Evolutionary conservation across 1,140 invertebrate genomes (phyloP), one percentile per base, ranked within the genome.

Genomic region (Halictus rubicundus): DNA sequence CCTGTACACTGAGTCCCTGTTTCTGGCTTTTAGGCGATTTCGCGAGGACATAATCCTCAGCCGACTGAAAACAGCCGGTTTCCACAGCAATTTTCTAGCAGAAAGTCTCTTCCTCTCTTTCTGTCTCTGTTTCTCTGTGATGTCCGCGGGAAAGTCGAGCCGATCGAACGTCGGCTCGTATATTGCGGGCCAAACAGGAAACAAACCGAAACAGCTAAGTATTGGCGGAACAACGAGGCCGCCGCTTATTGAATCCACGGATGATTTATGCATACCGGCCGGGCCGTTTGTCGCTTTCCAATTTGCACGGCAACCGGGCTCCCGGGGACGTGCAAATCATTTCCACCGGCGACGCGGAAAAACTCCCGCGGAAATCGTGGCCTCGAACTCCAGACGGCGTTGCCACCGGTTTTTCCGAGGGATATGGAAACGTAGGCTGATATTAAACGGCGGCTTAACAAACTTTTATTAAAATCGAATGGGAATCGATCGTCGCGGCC

Each of bases 381-480:
- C 23, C 21, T 32, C n/a, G 23, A n/a, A 68, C 68, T 71, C 46
- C 59, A 78, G 75, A 61, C 69, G 69, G 69, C 52, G n/a, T 19
- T 2, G 4, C 9, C 2, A 46, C 42, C 42, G 10, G 42, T 46
- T 46, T 46, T 46, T 3, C 42, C 10, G 54, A 54, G 27, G 57
- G 54, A 76, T 68, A 69, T 76, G 78, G 68, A 66, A 80, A 46
- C 59, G 59, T 54, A 27, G 42, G 16, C 32, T 32, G 72, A 76
- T 80, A 76, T 80, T 69, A 80, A 78, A 78, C 63, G 75, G 1
- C 14, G 39, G 66, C 60, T 85, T 85, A 85, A 85, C 70, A 71
- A 86, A 82, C 71, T 76, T 82, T 85, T 74, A 86, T 85, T 85
- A 85, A 86, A 86, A 72, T 79, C 63, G 68, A 68, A 82, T 80